Percentiles rank a stretch among this genome's conserved stretches.
Conservation (phyloP, 2,113 vertebrate species). For the Neogale vison region DNA sequence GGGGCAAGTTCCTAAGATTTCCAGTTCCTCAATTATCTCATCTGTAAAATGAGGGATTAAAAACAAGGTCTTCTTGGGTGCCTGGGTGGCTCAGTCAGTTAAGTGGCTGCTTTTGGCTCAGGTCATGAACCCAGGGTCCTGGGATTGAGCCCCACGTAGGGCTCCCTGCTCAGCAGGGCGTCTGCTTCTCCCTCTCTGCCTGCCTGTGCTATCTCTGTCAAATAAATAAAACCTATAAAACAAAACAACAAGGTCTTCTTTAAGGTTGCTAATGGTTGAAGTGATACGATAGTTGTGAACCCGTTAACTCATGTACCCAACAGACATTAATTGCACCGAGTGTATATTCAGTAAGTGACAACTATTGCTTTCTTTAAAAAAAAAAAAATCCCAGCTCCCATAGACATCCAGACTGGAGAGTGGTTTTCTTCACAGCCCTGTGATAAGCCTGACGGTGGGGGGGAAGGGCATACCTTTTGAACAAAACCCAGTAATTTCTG, state of each 20-base stretch:
- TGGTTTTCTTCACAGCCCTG: not conserved
- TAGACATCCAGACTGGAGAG: not conserved
- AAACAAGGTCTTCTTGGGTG: not conserved
- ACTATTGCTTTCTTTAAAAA: not conserved
- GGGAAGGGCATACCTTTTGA: not conserved
- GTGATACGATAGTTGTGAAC: not conserved
- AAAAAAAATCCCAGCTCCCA: not conserved
- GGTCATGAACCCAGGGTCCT: too few species aligned
- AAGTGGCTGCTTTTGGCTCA: too few species aligned
- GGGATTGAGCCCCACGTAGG: too few species aligned
- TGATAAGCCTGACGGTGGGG: not conserved
- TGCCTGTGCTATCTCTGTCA: too few species aligned
- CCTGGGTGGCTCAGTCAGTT: too few species aligned
- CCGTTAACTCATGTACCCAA: not conserved
- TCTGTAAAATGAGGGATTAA: conserved; percentile 14
- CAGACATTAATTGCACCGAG: not conserved
- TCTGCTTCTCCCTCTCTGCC: too few species aligned
- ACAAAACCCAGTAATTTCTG: not conserved
- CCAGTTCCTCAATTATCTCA: not conserved
- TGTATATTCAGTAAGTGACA: not conserved
- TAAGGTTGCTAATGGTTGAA: not conserved
- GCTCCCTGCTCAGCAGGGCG: too few species aligned
- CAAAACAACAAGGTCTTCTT: not conserved
- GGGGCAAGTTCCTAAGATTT: not conserved
- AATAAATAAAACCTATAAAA: too few species aligned